These are phyloP conservation scores for cattle (Bos taurus) DNA, from an alignment of 2,113 vertebrate genomes.

Conservation along the genomic window DNA sequence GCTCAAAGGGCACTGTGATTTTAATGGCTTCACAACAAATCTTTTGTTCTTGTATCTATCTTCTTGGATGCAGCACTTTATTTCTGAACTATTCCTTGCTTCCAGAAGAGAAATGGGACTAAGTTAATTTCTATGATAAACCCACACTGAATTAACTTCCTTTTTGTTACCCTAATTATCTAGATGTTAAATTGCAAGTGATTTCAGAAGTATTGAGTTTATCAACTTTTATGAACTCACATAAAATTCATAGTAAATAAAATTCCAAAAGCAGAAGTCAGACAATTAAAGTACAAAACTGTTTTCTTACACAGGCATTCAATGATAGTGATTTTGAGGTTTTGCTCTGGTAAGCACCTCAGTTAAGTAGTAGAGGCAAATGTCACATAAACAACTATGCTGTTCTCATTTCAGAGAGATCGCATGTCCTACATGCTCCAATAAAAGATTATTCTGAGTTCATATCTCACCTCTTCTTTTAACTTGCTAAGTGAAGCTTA, in stretches of 20 bases:
- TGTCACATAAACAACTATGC: not conserved
- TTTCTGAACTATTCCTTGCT: constrained; percentile 16
- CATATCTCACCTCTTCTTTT: not conserved
- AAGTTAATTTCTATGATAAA: constrained; percentile 54
- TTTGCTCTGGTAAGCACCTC: not conserved
- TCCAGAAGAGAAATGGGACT: constrained; percentile 9
- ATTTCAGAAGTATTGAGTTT: constrained; percentile 58
- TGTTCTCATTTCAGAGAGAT: not conserved
- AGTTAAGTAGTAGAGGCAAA: not conserved
- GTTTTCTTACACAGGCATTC: constrained; percentile 6
- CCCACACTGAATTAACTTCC: constrained; percentile 34
- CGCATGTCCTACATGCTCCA: not conserved
- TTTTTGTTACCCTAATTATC: constrained; percentile 61
- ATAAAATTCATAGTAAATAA: constrained; percentile 58
- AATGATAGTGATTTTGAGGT: not conserved
- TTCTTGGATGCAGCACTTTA: constrained; percentile 31
- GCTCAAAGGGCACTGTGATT: constrained; percentile 61
- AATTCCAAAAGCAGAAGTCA: constrained; percentile 32
- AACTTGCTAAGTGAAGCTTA: not conserved
- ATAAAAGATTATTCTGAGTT: not conserved
- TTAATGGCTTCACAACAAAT: constrained; percentile 62
- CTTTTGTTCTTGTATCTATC: constrained; percentile 62
- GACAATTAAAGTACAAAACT: constrained; percentile 6
- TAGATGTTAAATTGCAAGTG: constrained; percentile 48
- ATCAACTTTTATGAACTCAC: constrained; percentile 60